Conservation (phyloP, 2,113 vertebrate genomes). For the Pollachius pollachius region DNA sequence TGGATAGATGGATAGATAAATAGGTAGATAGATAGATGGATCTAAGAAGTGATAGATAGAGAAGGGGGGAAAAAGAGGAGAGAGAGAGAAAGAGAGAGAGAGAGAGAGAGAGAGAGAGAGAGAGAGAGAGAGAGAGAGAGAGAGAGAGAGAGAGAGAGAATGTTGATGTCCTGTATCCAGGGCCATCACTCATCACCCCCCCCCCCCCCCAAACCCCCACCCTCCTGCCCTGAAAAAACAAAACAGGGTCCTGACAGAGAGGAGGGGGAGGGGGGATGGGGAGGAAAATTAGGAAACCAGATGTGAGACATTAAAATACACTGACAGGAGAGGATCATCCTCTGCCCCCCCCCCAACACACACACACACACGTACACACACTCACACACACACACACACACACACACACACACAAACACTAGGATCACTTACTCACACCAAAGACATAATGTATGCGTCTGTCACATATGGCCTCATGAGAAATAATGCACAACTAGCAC, state of each 20-base stretch:
- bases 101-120: slow-evolving; percentile 16
- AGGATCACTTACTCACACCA: slow-evolving; percentile 65
- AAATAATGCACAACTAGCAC: slow-evolving; percentile 1
- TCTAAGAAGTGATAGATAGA: background rate
- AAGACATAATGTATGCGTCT: slow-evolving; percentile 42
- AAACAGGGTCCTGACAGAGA: slow-evolving; percentile 76
- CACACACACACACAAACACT: slow-evolving; percentile 63
- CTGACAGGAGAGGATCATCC: slow-evolving; percentile 72
- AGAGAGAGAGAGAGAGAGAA: slow-evolving; percentile 46
- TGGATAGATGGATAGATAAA: background rate
- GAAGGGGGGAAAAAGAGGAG: slow-evolving; percentile 1
- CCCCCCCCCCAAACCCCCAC: slow-evolving; percentile 26
- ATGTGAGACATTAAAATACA: slow-evolving; percentile 81
- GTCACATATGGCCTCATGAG: slow-evolving; percentile 29
- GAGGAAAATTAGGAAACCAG: slow-evolving; percentile 80
- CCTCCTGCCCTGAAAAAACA: slow-evolving; percentile 71
- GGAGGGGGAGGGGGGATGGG: slow-evolving; percentile 31
- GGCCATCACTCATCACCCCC: slow-evolving; percentile 75
- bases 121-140: slow-evolving; percentile 14
- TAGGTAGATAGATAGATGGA: too few relatives aligned
- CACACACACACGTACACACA: slow-evolving; percentile 62
- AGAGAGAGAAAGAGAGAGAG: slow-evolving; percentile 19
- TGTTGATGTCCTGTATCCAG: slow-evolving; percentile 69
- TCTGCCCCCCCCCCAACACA: slow-evolving; percentile 48
- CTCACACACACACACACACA: slow-evolving; percentile 69